Evolutionary conservation across 2,888 invertebrate species (phyloP).

Genomic region (Himalopsyche tibetana): DNA sequence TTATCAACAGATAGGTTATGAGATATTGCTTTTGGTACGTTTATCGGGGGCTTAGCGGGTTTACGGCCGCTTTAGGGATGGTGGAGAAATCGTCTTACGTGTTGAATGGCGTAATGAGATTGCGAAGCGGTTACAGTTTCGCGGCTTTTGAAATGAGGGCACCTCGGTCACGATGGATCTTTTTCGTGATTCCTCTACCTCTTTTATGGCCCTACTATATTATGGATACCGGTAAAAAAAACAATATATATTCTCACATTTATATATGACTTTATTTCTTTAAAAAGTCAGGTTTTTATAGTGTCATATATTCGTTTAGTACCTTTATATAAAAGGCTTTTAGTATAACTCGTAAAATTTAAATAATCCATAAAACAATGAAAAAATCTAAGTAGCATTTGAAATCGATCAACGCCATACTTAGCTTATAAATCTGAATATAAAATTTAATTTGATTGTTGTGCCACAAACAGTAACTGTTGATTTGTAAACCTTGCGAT

Average conservation of each 20-base stretch:
- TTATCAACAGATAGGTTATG: slow-evolving; percentile 59
- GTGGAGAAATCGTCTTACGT: slow-evolving; percentile 45
- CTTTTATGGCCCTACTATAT: background rate
- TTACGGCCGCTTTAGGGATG: slow-evolving; percentile 53
- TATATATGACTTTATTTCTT: slow-evolving; percentile 4
- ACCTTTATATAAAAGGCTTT: background rate
- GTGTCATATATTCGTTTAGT: background rate
- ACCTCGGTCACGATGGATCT: background rate
- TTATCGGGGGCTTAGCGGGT: slow-evolving; percentile 52
- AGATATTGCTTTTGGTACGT: slow-evolving; percentile 51
- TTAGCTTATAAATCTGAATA: too few species aligned
- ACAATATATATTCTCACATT: background rate
- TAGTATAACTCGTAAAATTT: background rate
- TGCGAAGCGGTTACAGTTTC: slow-evolving; percentile 18
- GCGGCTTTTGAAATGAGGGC: background rate
- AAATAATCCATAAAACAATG: background rate
- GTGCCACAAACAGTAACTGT: too few species aligned
- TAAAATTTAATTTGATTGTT: too few species aligned
- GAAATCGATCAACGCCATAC: too few species aligned
- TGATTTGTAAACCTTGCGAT: too few species aligned
- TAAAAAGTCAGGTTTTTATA: background rate
- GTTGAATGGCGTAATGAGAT: slow-evolving; percentile 16
- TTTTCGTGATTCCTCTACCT: background rate
- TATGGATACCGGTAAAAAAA: background rate
- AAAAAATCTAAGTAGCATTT: too few species aligned